Evolutionary conservation across 2,888 invertebrate species (phyloP).

Genomic region (Harpalus rubripes): DNA sequence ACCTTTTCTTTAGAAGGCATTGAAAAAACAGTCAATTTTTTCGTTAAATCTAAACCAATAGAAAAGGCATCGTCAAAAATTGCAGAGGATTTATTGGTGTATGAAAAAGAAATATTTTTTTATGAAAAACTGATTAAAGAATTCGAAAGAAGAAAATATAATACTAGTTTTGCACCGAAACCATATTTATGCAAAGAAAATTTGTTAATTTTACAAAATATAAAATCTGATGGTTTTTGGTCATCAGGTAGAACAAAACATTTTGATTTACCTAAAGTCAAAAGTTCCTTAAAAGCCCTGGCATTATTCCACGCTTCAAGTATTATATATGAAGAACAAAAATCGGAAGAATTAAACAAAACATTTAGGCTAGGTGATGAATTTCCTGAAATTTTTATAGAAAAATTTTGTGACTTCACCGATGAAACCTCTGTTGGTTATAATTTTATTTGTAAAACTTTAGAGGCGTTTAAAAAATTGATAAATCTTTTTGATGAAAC

Average conservation of each 20-base stretch:
- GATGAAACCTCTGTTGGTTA: neutral
- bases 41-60: conserved; percentile 53
- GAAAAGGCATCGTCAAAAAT: neutral
- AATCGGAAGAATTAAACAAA: conserved; percentile 7
- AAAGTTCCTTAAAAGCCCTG: neutral
- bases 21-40: neutral
- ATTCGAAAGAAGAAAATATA: conserved; percentile 3
- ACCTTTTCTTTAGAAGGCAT: neutral
- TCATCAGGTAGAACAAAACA: conserved; percentile 72
- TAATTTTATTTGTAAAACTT: neutral
- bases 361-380: neutral
- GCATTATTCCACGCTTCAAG: conserved; percentile 20
- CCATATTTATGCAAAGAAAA: conserved; percentile 54
- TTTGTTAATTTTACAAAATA: conserved; percentile 72
- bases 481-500: neutral
- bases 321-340: conserved; percentile 18
- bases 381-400: neutral
- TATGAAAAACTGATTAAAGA: conserved; percentile 4
- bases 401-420: conserved; percentile 1
- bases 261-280: conserved; percentile 75
- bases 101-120: conserved; percentile 40
- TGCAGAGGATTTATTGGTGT: neutral
- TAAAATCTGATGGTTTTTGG: conserved; percentile 69
- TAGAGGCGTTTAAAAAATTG: neutral
- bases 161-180: conserved; percentile 14